phyloP scores from a whole-genome alignment of 2,888 invertebrate genomes.

The Ctenicera cuprea region DNA sequence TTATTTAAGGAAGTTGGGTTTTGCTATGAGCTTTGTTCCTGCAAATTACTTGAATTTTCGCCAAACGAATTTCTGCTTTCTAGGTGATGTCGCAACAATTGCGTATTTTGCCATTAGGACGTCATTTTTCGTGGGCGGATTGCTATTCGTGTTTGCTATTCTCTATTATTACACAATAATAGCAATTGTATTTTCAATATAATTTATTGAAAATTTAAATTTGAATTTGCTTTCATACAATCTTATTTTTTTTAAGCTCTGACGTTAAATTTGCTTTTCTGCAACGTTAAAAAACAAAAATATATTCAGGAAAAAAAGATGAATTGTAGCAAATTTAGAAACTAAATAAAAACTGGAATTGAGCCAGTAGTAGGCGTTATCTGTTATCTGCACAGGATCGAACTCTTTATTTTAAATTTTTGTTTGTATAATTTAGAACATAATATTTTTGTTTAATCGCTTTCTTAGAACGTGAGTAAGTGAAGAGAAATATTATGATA shows the following conservation, averaged over 20 bases:
- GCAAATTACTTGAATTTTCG: slow-evolving; percentile 37
- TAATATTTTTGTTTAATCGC: neutral
- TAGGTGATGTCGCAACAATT: slow-evolving; percentile 33
- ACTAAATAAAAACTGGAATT: slow-evolving; percentile 34
- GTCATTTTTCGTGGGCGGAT: slow-evolving; percentile 20
- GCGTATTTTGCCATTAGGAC: slow-evolving; percentile 22
- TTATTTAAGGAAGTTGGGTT: slow-evolving; percentile 40
- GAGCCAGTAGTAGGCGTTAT: slow-evolving; percentile 36
- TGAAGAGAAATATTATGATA: neutral
- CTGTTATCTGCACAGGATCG: slow-evolving; percentile 24
- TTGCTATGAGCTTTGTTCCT: slow-evolving; percentile 35
- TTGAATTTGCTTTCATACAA: no score
- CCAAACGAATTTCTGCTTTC: slow-evolving; percentile 31
- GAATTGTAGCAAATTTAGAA: slow-evolving; percentile 31
- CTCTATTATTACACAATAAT: neutral
- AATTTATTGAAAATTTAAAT: no score
- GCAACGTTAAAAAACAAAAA: slow-evolving; percentile 1
- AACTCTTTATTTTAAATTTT: slow-evolving; percentile 13
- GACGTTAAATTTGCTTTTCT: neutral
- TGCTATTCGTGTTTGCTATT: neutral
- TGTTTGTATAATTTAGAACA: slow-evolving; percentile 10
- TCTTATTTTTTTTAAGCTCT: neutral
- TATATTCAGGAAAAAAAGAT: slow-evolving; percentile 26
- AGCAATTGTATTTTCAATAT: no score
- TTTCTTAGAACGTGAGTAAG: neutral